Percentiles rank a stretch among this genome's conserved stretches.
These are phyloP conservation scores for Drosophila obscura DNA, from an alignment of 1,140 invertebrate genomes.

Conservation along the genomic window DNA sequence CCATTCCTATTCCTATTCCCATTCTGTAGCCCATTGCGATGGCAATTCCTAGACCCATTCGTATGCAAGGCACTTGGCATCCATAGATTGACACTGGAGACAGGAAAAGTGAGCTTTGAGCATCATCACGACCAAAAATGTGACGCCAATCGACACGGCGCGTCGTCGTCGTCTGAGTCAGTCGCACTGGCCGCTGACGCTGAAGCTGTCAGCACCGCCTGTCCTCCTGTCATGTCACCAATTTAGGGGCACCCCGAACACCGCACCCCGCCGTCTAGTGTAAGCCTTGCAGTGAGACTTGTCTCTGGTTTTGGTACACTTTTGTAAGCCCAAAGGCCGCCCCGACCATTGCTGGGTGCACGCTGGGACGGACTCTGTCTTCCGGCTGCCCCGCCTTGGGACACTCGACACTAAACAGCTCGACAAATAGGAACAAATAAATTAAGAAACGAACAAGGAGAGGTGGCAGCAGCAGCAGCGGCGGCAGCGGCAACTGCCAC, in stretches of 20 bases:
- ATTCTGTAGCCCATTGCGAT: not conserved
- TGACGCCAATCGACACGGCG: constrained; percentile 60
- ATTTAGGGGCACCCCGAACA: too few relatives aligned
- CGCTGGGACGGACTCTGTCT: constrained; percentile 46
- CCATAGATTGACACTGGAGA: constrained; percentile 75
- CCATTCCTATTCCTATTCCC: constrained; percentile 13
- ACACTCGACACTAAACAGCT: constrained; percentile 1
- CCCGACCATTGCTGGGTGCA: too few relatives aligned
- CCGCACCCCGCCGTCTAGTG: too few relatives aligned
- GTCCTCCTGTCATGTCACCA: not conserved
- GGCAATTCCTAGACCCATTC: constrained; percentile 41
- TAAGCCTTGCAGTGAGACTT: too few relatives aligned
- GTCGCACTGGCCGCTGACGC: constrained; percentile 44
- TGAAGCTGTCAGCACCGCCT: constrained; percentile 5
- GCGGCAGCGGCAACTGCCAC: constrained; percentile 34
- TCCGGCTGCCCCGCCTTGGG: constrained; percentile 47
- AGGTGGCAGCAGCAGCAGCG: constrained; percentile 12
- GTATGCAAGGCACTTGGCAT: constrained; percentile 58
- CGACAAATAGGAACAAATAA: constrained; percentile 12
- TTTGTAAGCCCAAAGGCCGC: constrained; percentile 3
- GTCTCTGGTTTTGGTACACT: too few relatives aligned
- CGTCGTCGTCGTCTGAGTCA: constrained; percentile 26
- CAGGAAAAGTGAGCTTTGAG: constrained; percentile 76
- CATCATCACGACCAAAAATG: constrained; percentile 76
- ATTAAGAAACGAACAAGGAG: constrained; percentile 22